phyloP scores from a whole-genome alignment of 2,113 vertebrate species.

The Hippopotamus amphibius region DNA sequence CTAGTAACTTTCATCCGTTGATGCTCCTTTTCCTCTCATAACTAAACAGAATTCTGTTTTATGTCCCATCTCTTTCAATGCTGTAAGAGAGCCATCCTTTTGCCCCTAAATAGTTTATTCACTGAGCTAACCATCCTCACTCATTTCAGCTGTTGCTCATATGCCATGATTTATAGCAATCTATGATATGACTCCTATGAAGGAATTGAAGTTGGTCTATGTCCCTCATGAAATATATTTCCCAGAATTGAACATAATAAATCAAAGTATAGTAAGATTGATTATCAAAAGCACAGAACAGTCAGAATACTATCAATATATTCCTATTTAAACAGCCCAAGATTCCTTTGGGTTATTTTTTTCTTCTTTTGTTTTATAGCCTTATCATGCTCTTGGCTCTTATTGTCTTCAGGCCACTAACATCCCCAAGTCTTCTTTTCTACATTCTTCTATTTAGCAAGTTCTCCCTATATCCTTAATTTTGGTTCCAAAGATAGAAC shows the following conservation, averaged over 20 bases:
- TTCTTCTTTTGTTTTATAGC: conserved; percentile 13
- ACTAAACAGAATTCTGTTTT: conserved; percentile 49
- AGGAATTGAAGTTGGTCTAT: conserved; percentile 70
- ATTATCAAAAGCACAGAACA: conserved; percentile 61
- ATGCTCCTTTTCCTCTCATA: conserved; percentile 55
- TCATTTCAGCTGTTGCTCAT: conserved; percentile 43
- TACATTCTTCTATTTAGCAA: conserved; percentile 47
- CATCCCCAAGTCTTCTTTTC: conserved; percentile 16
- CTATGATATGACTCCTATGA: conserved; percentile 44
- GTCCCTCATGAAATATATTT: conserved; percentile 69
- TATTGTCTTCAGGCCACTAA: conserved; percentile 55
- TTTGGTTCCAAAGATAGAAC: conserved; percentile 51
- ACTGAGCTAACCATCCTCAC: conserved; percentile 56
- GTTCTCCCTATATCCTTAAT: conserved; percentile 16
- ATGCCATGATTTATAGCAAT: conserved; percentile 70
- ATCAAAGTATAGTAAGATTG: conserved; percentile 69
- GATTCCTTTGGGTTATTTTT: background rate
- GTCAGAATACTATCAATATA: conserved; percentile 42
- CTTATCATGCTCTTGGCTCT: background rate
- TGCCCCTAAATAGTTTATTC: conserved; percentile 71
- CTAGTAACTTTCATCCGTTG: conserved; percentile 44
- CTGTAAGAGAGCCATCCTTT: conserved; percentile 41
- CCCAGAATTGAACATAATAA: conserved; percentile 75
- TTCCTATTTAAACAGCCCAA: conserved; percentile 67
- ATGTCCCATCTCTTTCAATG: conserved; percentile 28